Evolutionary conservation across 2,113 vertebrate species (phyloP).

Genomic region (Passer montanus): DNA sequence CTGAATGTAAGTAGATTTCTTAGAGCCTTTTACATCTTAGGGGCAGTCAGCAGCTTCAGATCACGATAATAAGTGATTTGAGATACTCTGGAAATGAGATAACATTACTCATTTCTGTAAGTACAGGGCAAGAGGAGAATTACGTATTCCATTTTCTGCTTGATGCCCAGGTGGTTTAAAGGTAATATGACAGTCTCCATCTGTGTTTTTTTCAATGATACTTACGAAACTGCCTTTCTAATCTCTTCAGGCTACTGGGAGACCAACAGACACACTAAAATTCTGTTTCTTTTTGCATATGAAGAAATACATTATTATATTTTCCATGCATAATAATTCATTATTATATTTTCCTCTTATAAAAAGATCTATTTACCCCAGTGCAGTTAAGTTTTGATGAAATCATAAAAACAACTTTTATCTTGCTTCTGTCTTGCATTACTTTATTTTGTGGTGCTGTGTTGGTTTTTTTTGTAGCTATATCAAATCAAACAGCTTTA

Average conservation of each 20-base stretch:
- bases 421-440: constrained; percentile 6
- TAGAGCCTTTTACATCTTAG: not conserved
- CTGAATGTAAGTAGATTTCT: not conserved
- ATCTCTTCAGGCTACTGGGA: not conserved
- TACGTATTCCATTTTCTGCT: not conserved
- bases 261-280: not conserved
- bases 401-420: constrained; percentile 5
- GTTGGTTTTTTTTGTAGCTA: not conserved
- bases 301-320: not conserved
- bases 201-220: not conserved
- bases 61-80: not conserved
- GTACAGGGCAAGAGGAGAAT: not conserved
- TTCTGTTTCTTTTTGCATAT: not conserved
- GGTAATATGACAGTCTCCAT: not conserved
- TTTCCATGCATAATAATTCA: not conserved
- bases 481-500: not conserved
- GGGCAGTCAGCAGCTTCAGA: not conserved
- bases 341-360: not conserved
- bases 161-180: not conserved
- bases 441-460: not conserved
- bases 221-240: not conserved
- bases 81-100: not conserved
- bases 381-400: not conserved
- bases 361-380: not conserved
- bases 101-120: not conserved